A percentile compares a stretch with the other conserved stretches of the same genome.
Conservation (phyloP, 2,797 vertebrate genomes). For the Helarctos malayanus region DNA sequence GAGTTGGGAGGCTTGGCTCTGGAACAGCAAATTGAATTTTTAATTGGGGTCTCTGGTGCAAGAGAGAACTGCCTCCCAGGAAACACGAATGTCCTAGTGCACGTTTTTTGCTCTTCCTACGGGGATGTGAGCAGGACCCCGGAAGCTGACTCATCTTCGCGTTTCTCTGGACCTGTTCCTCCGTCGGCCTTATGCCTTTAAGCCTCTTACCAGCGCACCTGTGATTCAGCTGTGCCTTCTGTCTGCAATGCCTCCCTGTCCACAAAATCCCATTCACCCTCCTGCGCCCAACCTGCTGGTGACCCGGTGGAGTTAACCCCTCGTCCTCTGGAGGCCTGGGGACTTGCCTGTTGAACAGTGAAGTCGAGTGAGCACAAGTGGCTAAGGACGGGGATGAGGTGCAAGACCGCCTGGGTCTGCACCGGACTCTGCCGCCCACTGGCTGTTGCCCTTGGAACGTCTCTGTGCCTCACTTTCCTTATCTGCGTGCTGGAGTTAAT, state of each 20-base stretch:
- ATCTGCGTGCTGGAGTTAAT: too few relatives aligned
- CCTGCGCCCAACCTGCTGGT: too few relatives aligned
- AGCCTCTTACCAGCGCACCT: neutral
- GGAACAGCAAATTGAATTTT: neutral
- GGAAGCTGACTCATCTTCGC: neutral
- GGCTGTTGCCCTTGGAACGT: too few relatives aligned
- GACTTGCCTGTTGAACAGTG: too few relatives aligned
- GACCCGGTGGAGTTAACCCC: neutral
- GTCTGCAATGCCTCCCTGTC: neutral
- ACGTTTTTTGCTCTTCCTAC: neutral
- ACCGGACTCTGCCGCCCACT: neutral
- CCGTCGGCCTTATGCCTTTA: too few relatives aligned
- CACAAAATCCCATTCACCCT: neutral
- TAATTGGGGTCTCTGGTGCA: neutral
- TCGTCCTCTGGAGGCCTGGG: neutral
- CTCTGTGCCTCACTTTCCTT: neutral
- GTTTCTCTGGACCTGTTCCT: neutral
- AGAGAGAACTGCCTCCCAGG: neutral
- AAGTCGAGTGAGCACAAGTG: neutral
- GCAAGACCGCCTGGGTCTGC: neutral
- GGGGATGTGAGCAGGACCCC: too few relatives aligned
- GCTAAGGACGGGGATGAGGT: accelerated
- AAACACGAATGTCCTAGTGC: neutral
- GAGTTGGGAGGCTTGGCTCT: neutral
- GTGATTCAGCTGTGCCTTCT: neutral